Percentiles rank a stretch among this genome's conserved stretches.
phyloP scores from a whole-genome alignment of 2,113 vertebrate species.

The Pterocles orientalis region DNA sequence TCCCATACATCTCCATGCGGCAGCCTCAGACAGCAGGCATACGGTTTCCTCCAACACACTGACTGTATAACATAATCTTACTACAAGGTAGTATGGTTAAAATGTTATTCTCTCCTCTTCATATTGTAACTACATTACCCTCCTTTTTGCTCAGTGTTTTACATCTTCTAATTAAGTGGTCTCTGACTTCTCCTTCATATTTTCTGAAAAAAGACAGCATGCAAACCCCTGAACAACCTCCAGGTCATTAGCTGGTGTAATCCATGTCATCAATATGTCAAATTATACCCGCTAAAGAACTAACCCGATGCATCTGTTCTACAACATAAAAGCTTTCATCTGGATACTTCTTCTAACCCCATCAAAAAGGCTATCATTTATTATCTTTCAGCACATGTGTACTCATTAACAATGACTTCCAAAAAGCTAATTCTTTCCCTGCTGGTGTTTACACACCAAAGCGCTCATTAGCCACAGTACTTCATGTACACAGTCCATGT shows the following conservation, averaged over 20 bases:
- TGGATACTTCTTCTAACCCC: neutral
- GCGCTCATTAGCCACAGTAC: neutral
- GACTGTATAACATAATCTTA: neutral
- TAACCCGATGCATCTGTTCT: neutral
- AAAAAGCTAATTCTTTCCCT: neutral
- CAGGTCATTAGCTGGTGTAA: neutral
- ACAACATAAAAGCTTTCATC: neutral
- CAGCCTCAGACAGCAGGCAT: neutral
- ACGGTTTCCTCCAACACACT: neutral
- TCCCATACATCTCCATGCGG: constrained; percentile 24
- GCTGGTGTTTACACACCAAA: neutral
- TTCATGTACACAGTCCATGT: neutral
- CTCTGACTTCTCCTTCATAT: neutral
- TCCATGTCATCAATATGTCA: neutral
- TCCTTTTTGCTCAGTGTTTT: neutral
- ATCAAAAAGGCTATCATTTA: neutral
- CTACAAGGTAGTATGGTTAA: neutral
- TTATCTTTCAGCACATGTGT: neutral
- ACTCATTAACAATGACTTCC: neutral
- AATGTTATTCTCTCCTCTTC: neutral
- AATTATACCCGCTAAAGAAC: neutral
- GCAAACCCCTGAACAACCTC: neutral
- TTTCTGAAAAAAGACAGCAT: neutral
- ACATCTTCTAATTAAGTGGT: neutral
- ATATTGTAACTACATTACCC: neutral